Conservation (phyloP, 2,797 vertebrate species). For the Gallinago solitaria region DNA sequence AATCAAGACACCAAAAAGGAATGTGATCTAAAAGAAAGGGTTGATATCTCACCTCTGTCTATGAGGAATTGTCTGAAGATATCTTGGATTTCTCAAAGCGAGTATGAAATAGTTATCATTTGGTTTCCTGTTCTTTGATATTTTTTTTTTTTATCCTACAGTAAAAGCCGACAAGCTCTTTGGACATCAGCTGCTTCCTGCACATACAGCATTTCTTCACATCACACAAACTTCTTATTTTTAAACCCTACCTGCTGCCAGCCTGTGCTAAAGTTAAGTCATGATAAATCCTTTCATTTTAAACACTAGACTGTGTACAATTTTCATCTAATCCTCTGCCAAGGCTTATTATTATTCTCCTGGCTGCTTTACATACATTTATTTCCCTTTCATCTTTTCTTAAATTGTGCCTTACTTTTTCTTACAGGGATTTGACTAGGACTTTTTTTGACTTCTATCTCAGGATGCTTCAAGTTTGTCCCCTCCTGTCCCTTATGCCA, state of each 20-base stretch:
- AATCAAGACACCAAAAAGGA: not conserved
- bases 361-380: slow-evolving; percentile 54
- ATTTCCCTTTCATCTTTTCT: slow-evolving; percentile 57
- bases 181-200: not conserved
- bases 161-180: not conserved
- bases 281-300: slow-evolving; percentile 46
- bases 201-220: not conserved
- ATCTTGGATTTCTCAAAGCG: not conserved
- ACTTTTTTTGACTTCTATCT: not conserved
- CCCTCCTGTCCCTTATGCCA: not conserved
- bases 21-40: not conserved
- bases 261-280: not conserved
- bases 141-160: not conserved
- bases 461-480: not conserved
- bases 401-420: slow-evolving; percentile 11
- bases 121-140: not conserved
- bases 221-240: slow-evolving; percentile 28
- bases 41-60: not conserved
- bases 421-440: not conserved
- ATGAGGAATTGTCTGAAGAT: not conserved
- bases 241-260: slow-evolving; percentile 28
- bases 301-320: slow-evolving; percentile 22
- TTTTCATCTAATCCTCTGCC: slow-evolving; percentile 57
- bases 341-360: slow-evolving; percentile 47
- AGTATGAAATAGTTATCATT: not conserved